phyloP scores from a whole-genome alignment of 2,888 invertebrate genomes.

The Gandaritis pyraliata region DNA sequence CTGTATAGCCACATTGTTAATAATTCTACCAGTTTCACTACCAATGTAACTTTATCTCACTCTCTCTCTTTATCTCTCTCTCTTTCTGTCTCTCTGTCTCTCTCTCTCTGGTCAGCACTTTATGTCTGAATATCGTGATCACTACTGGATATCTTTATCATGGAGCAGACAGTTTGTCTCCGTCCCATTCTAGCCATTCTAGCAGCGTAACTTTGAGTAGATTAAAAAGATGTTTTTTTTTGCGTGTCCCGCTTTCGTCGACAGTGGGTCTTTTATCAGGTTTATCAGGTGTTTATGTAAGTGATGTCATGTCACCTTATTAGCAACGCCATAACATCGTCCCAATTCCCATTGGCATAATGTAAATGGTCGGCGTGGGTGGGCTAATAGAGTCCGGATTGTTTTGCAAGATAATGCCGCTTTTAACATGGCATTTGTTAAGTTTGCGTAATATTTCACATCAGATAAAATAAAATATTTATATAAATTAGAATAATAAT shows the following conservation, averaged over 20 bases:
- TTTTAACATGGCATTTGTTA: slow-evolving; percentile 25
- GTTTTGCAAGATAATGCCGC: slow-evolving; percentile 25
- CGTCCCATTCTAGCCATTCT: too few species aligned
- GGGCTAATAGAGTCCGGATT: slow-evolving; percentile 25
- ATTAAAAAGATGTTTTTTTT: too few species aligned
- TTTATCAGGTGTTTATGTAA: slow-evolving; percentile 34
- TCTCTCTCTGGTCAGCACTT: too few species aligned
- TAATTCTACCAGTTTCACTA: too few species aligned
- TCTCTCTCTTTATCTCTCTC: too few species aligned
- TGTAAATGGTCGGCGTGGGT: slow-evolving; percentile 41
- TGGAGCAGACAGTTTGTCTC: too few species aligned
- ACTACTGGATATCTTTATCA: too few species aligned
- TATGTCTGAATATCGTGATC: too few species aligned
- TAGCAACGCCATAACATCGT: slow-evolving; percentile 30
- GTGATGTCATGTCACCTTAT: slow-evolving; percentile 35
- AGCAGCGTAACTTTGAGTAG: too few species aligned
- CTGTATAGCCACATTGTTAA: too few species aligned
- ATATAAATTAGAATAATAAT: slow-evolving; percentile 1
- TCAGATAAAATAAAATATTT: slow-evolving; percentile 3
- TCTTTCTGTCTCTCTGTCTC: too few species aligned
- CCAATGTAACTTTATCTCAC: too few species aligned
- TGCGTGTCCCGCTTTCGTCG: slow-evolving; percentile 3
- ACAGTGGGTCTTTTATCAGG: slow-evolving; percentile 1
- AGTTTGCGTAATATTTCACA: slow-evolving; percentile 11
- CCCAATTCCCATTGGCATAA: slow-evolving; percentile 33